Evolutionary conservation across 1,140 invertebrate genomes (phyloP).

Genomic region (Pteromalus puparum): DNA sequence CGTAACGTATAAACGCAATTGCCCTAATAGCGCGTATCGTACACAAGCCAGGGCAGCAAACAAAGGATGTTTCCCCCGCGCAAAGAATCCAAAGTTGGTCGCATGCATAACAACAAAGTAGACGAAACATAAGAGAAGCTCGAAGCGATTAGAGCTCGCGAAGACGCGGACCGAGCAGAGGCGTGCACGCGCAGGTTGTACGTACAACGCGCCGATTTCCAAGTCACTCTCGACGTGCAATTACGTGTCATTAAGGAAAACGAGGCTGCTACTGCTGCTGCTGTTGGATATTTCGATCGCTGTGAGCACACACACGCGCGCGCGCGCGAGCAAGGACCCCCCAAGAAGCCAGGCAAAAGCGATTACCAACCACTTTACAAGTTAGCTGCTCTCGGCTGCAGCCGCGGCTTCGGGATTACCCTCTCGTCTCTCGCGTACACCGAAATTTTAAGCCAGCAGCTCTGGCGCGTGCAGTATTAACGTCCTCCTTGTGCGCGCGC

Average conservation of each 20-base stretch:
- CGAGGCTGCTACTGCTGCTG: background rate
- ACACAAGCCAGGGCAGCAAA: too few species aligned
- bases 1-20: too few species aligned
- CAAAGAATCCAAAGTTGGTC: too few species aligned
- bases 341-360: slow-evolving; percentile 8
- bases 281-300: slow-evolving; percentile 22
- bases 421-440: background rate
- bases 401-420: slow-evolving; percentile 4
- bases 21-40: too few species aligned
- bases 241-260: slow-evolving; percentile 27
- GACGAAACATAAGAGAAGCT: too few species aligned
- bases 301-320: background rate
- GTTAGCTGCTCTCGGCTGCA: slow-evolving; percentile 15
- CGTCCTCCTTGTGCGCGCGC: background rate
- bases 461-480: background rate
- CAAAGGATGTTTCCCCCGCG: too few species aligned
- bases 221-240: slow-evolving; percentile 11
- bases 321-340: background rate
- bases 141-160: too few species aligned
- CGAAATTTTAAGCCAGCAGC: slow-evolving; percentile 27
- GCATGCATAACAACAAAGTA: too few species aligned
- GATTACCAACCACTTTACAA: slow-evolving; percentile 35
- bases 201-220: background rate
- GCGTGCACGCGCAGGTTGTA: too few species aligned
- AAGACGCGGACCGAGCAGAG: too few species aligned